A percentile compares a stretch with the other conserved stretches of the same genome.
These are phyloP conservation scores for Piliocolobus tephrosceles DNA, from an alignment of 2,113 vertebrate species.

Conservation along the genomic window DNA sequence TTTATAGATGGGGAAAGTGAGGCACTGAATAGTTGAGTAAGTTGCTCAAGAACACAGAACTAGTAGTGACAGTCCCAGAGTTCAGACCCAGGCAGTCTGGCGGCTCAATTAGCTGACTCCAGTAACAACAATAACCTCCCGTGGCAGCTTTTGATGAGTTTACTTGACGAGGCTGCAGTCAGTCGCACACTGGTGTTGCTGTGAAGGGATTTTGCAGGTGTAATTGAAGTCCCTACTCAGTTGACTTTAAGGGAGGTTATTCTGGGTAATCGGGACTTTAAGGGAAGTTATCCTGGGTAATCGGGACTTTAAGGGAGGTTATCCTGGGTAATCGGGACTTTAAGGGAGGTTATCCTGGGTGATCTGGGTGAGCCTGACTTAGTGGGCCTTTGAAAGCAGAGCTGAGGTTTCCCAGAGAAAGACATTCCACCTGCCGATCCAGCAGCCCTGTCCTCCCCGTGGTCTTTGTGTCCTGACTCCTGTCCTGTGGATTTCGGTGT, in stretches of 20 bases:
- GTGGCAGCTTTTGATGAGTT: neutral
- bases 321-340: neutral
- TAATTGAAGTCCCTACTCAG: neutral
- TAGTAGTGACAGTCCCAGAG: neutral
- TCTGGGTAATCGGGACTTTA: neutral
- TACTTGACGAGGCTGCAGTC: neutral
- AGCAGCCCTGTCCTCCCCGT: fast-evolving
- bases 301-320: neutral
- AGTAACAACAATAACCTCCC: fast-evolving
- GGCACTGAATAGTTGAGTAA: neutral
- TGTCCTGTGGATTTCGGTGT: no score
- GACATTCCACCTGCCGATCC: fast-evolving
- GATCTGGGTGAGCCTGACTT: neutral
- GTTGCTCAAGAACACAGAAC: neutral
- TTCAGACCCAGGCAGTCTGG: neutral
- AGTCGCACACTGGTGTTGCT: neutral
- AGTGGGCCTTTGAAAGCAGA: neutral
- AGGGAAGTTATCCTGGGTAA: neutral
- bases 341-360: neutral
- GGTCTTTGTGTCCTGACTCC: no score
- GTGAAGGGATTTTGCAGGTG: neutral
- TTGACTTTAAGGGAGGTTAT: neutral
- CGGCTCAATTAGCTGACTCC: neutral
- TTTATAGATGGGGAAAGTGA: neutral
- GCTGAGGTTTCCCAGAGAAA: neutral